Base-by-base conservation (phyloP, 2,113 vertebrate species). In the Vanacampus margaritifer region DNA sequence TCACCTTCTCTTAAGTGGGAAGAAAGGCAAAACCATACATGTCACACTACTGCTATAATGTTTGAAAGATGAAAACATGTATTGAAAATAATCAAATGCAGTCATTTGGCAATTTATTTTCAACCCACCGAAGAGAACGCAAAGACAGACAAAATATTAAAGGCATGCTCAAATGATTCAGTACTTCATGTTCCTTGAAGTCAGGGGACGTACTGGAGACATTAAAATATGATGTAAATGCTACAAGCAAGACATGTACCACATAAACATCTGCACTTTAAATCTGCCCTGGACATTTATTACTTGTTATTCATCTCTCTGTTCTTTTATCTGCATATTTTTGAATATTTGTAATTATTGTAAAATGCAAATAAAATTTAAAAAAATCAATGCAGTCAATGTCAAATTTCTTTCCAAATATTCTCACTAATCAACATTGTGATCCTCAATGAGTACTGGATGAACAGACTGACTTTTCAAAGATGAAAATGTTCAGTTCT, bases 1-100 rank as follows among this genome's bases (percentile, higher is more conserved):
- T 73, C 69, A 56, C 76, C 71, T 69, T 75, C 72, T 74, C 56
- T n/a, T 36, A 36, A 66, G 56, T 46, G 62, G 62, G 54, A 43
- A 57, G 54, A 74, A 46, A 73, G 59, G 69, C n/a, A 35, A 70
- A 48, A 68, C 28, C 71, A 75, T 19, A 6, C 65, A 66, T 79
- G 64, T 79, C 70, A 68, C 43, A 65, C 37, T 37, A 48, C 46
- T 51, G 48, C 37, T 23, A 64, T 54, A 24, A 37, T 56, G 0
- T 0, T 68, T 60, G 0, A 59, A 64, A 45, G 6, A 50, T 50
- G 46, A 60, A 50, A 64, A 76, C 39, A 23, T 24, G 67, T 19
- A 67, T 32, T 39, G 46, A 72, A 28, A 1, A 61, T 35, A 2
- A 71, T 26, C 16, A 64, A 10, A 51, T 63, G 69, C 14, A 24